A percentile compares a stretch with the other conserved stretches of the same genome.
phyloP scores from a whole-genome alignment of 92 coral and sea anemone species.

The Epizoanthus stellaris region DNA sequence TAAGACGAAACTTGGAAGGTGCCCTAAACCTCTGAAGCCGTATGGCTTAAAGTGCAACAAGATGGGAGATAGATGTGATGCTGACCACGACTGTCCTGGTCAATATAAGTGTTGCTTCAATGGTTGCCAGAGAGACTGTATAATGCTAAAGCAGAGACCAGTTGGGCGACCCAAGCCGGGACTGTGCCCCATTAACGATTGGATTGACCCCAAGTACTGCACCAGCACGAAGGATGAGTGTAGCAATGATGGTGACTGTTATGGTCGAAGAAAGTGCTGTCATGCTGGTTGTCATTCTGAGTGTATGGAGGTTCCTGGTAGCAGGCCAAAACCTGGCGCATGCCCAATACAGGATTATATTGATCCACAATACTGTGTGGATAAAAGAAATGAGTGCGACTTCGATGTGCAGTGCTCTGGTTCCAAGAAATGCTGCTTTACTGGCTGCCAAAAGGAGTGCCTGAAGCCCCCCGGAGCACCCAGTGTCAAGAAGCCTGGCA shows the following conservation, averaged over 20 bases:
- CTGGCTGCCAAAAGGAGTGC: slow-evolving; percentile 79
- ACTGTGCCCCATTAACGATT: slow-evolving; percentile 66
- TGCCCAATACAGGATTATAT: slow-evolving; percentile 64
- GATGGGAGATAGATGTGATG: slow-evolving; percentile 69
- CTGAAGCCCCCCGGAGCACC: slow-evolving; percentile 47
- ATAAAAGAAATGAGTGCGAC: slow-evolving; percentile 54
- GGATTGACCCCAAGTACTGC: slow-evolving; percentile 50
- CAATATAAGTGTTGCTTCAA: slow-evolving; percentile 75
- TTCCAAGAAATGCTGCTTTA: slow-evolving; percentile 70
- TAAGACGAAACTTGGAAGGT: slow-evolving; percentile 25
- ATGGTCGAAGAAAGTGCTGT: slow-evolving; percentile 75
- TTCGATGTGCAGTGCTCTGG: slow-evolving; percentile 74
- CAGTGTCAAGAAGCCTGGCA: slow-evolving; percentile 54
- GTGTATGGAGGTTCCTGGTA: slow-evolving; percentile 66
- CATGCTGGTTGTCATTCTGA: slow-evolving; percentile 67
- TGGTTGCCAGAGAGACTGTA: slow-evolving; percentile 80
- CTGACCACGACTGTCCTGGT: slow-evolving; percentile 79
- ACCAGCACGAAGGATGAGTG: slow-evolving; percentile 69
- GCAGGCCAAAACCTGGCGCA: slow-evolving; percentile 72
- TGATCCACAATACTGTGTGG: slow-evolving; percentile 20
- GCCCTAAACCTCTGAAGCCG: slow-evolving; percentile 50
- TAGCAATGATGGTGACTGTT: slow-evolving; percentile 66
- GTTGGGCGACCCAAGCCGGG: slow-evolving; percentile 70
- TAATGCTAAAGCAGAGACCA: slow-evolving; percentile 43
- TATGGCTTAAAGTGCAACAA: slow-evolving; percentile 50